phyloP scores from a whole-genome alignment of 2,113 vertebrate genomes.

The Cyanoderma ruficeps region DNA sequence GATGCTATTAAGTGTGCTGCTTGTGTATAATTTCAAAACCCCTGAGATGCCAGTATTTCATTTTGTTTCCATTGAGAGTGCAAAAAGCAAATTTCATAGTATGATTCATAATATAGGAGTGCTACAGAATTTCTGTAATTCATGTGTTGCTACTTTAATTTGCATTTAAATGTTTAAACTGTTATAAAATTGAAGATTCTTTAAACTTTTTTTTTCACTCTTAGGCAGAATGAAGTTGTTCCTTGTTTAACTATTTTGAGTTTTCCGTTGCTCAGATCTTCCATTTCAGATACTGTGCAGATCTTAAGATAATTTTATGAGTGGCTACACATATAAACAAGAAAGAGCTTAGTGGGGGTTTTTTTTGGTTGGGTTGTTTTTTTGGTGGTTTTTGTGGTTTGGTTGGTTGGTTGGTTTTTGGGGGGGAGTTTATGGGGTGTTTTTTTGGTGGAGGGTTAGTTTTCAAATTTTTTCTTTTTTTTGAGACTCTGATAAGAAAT shows the following conservation, averaged over 20 bases:
- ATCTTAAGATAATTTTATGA: conserved; percentile 29
- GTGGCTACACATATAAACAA: background rate
- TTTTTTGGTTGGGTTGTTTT: background rate
- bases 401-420: too few relatives aligned
- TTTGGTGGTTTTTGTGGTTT: too few relatives aligned
- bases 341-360: background rate
- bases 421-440: too few relatives aligned
- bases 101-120: background rate
- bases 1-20: conserved; percentile 22
- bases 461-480: background rate
- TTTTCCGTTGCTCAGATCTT: conserved; percentile 36
- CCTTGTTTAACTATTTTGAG: background rate
- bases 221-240: background rate
- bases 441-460: background rate
- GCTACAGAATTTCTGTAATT: background rate
- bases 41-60: background rate
- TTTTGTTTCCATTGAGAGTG: background rate
- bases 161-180: conserved; percentile 45
- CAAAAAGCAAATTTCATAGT: background rate
- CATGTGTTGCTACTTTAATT: background rate
- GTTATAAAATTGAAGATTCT: conserved; percentile 1
- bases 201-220: conserved; percentile 19
- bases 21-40: background rate
- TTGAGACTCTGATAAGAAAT: background rate
- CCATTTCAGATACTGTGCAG: conserved; percentile 17